Evolutionary conservation across 2,888 invertebrate species (phyloP), one percentile per base, ranked within the genome.

Genomic region (Brachypterus glaber): DNA sequence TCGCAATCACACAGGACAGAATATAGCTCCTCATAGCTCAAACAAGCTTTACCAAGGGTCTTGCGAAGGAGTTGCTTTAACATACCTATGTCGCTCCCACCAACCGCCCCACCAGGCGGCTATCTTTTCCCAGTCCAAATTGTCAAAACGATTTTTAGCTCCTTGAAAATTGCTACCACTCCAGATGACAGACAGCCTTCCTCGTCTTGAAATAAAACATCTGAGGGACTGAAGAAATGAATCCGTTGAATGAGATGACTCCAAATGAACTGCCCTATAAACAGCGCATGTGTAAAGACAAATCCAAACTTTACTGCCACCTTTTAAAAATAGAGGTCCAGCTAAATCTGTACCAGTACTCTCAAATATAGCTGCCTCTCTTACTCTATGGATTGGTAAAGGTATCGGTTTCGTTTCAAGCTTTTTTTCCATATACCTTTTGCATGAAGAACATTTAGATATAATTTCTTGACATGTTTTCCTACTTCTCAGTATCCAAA

Each of bases 281-380:
- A 59, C 47, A 1, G 60, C 55, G 49, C 64, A 67, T 0, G 64
- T 64, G 38, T 55, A 58, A 4, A 67, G 24, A 8, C 49, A 46
- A 9, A 65, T 48, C 54, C 56, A 64, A 3, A 43, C 50, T 32
- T 59, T 56, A n/a, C 40, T 16, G 9, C 47, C 40, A 12, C 38
- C 44, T 35, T 41, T 52, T 7, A 59, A 37, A 17, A 38, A 43
- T 5, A 64, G 30, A 2, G 64, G 63, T 3, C 64, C 64, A 7
- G 55, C 49, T 24, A 62, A 46, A 44, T 64, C 62, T 4, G 60
- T 43, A 4, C 59, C 63, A 4, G 41, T 43, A 5, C 54, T 43
- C 39, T 58, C 54, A 48, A 59, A 58, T 17, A 41, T 40, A 3
- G 33, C 18, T 3, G 48, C 48, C 40, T 53, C 46, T 9, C 43